Conservation (phyloP, 2,113 vertebrate species). For the Pluvianellus socialis region DNA sequence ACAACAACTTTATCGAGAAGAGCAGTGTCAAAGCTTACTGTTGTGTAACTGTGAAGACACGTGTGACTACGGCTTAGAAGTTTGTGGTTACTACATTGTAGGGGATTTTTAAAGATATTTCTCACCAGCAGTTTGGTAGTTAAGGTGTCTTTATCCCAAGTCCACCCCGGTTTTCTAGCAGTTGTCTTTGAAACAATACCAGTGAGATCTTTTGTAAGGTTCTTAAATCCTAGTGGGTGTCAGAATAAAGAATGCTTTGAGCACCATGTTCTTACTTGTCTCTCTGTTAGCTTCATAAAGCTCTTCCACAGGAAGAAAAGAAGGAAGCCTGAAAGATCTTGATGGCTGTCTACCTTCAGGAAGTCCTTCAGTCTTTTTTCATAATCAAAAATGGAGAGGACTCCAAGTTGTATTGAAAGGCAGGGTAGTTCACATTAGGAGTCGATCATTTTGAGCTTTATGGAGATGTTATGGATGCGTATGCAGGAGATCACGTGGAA, state of each 20-base stretch:
- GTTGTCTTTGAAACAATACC: background rate
- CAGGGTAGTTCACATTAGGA: background rate
- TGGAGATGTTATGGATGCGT: background rate
- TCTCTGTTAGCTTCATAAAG: background rate
- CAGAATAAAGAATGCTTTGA: background rate
- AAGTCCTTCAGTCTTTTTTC: background rate
- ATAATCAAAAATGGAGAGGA: background rate
- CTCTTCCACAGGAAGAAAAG: background rate
- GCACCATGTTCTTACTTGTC: background rate
- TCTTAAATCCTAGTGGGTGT: background rate
- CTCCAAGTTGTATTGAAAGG: background rate
- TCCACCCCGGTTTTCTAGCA: background rate
- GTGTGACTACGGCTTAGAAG: background rate
- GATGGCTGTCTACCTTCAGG: background rate
- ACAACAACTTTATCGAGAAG: background rate
- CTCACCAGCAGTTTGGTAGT: background rate
- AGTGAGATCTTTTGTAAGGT: background rate
- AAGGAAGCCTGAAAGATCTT: background rate
- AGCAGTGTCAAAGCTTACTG: rapidly evolving
- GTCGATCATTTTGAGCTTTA: background rate
- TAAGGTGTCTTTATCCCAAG: background rate
- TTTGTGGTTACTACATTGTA: background rate
- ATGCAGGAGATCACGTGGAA: background rate
- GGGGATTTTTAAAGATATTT: background rate
- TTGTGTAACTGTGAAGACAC: background rate